A percentile compares a stretch with the other conserved stretches of the same genome.
These are phyloP conservation scores for Fistularia tabacaria DNA, from an alignment of 2,797 vertebrate species.

Conservation along the genomic window DNA sequence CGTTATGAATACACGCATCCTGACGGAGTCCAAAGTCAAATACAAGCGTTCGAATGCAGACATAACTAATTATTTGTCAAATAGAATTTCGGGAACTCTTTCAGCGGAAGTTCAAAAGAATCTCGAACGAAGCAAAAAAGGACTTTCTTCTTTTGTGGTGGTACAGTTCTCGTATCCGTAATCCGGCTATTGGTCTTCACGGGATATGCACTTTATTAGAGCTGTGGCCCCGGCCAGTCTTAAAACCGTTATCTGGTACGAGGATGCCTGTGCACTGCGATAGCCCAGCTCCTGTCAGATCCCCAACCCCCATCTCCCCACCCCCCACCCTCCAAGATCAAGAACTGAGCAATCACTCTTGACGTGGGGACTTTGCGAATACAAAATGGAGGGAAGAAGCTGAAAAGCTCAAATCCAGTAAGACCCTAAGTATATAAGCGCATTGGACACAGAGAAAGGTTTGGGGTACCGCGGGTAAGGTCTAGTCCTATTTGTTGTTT, in stretches of 20 bases:
- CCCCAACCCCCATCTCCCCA: slow-evolving; percentile 40
- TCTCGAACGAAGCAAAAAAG: slow-evolving; percentile 47
- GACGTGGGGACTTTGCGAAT: slow-evolving; percentile 70
- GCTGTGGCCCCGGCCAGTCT: slow-evolving; percentile 42
- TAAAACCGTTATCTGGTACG: slow-evolving; percentile 57
- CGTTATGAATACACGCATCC: too few species aligned
- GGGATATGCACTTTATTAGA: slow-evolving; percentile 60
- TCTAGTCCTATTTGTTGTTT: slow-evolving; percentile 64
- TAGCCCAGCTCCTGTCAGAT: slow-evolving; percentile 65
- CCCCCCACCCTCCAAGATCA: slow-evolving; percentile 59
- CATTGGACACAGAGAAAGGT: slow-evolving; percentile 70
- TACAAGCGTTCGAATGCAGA: slow-evolving; percentile 42
- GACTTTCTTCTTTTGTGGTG: slow-evolving; percentile 59
- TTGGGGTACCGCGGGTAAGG: slow-evolving; percentile 55
- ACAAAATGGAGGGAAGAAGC: slow-evolving; percentile 66
- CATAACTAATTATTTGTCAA: slow-evolving; percentile 66
- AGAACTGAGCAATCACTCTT: slow-evolving; percentile 70
- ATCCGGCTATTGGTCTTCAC: slow-evolving; percentile 58
- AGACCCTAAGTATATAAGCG: slow-evolving; percentile 75
- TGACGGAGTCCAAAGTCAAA: too few species aligned
- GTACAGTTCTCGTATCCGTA: slow-evolving; percentile 62
- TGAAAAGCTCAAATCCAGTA: slow-evolving; percentile 70
- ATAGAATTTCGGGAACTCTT: slow-evolving; percentile 43
- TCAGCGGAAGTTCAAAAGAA: slow-evolving; percentile 52
- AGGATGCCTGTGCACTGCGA: slow-evolving; percentile 59